Evolutionary conservation across 1,140 invertebrate species (phyloP), one percentile per base, ranked within the genome.

Genomic region (Phortica variegata): DNA sequence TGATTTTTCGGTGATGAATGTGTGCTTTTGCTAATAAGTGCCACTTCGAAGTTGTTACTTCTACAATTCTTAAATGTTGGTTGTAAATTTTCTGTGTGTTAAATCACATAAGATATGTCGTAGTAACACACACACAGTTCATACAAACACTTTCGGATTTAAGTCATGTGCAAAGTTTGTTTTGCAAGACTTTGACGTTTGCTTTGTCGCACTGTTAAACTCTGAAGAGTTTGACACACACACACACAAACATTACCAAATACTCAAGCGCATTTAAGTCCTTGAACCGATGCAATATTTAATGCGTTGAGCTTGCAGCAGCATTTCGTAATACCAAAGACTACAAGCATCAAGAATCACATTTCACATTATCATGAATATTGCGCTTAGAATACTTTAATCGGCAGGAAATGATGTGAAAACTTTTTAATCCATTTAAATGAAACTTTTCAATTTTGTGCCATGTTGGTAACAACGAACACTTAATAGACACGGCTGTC

Each of bases 391-490:
- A 58, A 58, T 50, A 58, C 49, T 58, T 58, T 58, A 58, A 58
- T 58, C 56, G 56, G 56, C 36, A 58, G 56, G 56, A 58, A 58
- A 58, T 58, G 55, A 58, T 58, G 56, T 53, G 56, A 53, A 58
- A 58, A 58, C 44, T 58, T 58, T 58, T 58, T 58, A 58, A 58
- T 58, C 56, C 56, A 20, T 58, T 58, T 58, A 58, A 58, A 58
- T 58, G 56, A 17, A 58, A 58, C 44, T 57, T 54, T 60, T 60
- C 53, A 43, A 60, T 33, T 45, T 18, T 36, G 36, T 56, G 38
- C 42, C 54, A 46, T 45, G 20, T 6, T 17, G 39, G 20, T 13
- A 19, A 29, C 13, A 23, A 29, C 26, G 6, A 7, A 12, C 12
- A 29, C 6, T 29, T 7, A 29, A 6, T 29, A 6, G 26, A 12